phyloP scores from a whole-genome alignment of 2,797 vertebrate genomes.

The Loriculus beryllinus region DNA sequence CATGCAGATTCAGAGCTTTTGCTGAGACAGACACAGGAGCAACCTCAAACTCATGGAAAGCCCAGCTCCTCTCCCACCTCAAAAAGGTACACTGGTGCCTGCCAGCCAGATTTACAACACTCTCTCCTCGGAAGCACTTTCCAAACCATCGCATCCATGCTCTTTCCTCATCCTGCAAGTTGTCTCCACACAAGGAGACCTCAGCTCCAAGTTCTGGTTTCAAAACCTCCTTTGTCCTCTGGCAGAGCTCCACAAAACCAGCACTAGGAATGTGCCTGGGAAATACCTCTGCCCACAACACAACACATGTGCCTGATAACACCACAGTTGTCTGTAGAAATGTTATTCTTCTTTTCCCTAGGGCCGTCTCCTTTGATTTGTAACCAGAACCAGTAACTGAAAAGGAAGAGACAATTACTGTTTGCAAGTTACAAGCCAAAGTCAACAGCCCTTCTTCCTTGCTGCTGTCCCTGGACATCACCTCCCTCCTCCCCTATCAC shows the following conservation, averaged over 20 bases:
- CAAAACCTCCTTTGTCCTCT: background rate
- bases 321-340: background rate
- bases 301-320: background rate
- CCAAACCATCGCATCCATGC: background rate
- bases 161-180: background rate
- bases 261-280: background rate
- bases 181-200: background rate
- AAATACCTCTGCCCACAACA: background rate
- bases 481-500: background rate
- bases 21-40: background rate
- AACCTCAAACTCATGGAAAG: background rate
- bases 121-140: background rate
- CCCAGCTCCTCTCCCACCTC: background rate
- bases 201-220: background rate
- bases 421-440: background rate
- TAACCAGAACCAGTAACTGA: background rate
- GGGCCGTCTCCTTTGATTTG: background rate
- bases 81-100: background rate
- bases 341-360: background rate
- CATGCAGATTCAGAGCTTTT: background rate
- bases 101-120: background rate
- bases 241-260: background rate
- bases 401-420: conserved; percentile 8
- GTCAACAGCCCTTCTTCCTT: background rate
- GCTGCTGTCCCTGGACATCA: background rate